Evolutionary conservation across 2,113 vertebrate species (phyloP).

Genomic region (Sapajus apella): DNA sequence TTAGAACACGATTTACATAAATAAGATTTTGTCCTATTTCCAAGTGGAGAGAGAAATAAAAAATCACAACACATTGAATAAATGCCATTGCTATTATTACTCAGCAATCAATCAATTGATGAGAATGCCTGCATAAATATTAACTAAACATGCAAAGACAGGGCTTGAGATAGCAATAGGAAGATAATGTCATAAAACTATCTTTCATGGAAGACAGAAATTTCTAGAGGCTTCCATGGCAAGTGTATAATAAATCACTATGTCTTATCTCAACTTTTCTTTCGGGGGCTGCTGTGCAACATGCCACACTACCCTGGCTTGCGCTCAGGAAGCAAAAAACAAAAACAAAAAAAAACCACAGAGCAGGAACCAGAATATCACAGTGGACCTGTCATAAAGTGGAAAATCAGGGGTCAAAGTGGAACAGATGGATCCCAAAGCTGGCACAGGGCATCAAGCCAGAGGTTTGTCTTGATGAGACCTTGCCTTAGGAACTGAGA

Average conservation of each 20-base stretch:
- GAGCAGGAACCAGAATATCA: not conserved
- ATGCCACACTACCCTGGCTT: not conserved
- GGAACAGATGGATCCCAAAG: not conserved
- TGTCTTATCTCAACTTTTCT: not conserved
- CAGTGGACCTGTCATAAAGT: not conserved
- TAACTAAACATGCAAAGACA: not conserved
- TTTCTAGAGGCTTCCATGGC: not conserved
- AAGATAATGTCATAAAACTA: not conserved
- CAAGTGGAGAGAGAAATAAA: not conserved
- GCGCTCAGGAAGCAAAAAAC: not conserved
- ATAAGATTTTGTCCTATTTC: not conserved
- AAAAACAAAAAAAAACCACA: not conserved
- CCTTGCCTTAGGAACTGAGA: not conserved
- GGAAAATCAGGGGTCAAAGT: not conserved
- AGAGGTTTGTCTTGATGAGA: not conserved
- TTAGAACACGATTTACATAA: constrained; percentile 9
- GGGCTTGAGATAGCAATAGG: not conserved
- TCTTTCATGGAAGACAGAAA: not conserved
- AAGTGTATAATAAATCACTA: not conserved
- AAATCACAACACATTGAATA: not conserved
- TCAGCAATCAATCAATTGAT: not conserved
- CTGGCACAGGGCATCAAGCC: not conserved
- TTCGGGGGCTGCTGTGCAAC: not conserved
- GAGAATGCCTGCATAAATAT: not conserved
- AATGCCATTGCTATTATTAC: not conserved